phyloP scores from a whole-genome alignment of 92 coral and sea anemone genomes.

The Meandrina meandrites region DNA sequence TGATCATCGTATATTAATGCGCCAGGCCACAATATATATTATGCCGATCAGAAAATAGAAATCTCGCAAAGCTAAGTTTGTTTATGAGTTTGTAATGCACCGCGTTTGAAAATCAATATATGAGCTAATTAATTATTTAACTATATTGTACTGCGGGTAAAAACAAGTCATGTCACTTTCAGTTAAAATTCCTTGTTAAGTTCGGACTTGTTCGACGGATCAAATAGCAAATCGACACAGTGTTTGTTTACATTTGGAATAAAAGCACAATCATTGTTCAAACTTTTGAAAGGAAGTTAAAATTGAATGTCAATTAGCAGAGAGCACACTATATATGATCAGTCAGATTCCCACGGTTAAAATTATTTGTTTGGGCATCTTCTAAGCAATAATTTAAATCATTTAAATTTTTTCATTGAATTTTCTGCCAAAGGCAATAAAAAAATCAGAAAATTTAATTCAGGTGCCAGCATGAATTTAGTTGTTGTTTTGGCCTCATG shows the following conservation, averaged over 20 bases:
- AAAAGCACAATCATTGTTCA: slow-evolving; percentile 7
- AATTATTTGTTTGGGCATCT: neutral
- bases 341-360: neutral
- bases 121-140: neutral
- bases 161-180: neutral
- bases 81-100: neutral
- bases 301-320: neutral
- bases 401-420: no score
- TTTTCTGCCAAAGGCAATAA: neutral
- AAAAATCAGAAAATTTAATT: neutral
- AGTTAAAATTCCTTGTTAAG: neutral
- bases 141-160: neutral
- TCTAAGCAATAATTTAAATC: neutral
- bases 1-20: neutral
- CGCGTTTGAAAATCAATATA: neutral
- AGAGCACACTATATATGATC: neutral
- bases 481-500: neutral
- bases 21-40: neutral
- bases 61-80: neutral
- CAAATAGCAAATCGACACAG: neutral
- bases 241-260: neutral
- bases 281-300: slow-evolving; percentile 14
- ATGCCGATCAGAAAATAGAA: neutral
- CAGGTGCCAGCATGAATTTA: neutral
- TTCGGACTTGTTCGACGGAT: neutral